These are phyloP conservation scores for Imbricaverruca yamaguchii DNA, from an alignment of 2,888 invertebrate species.

Conservation along the genomic window DNA sequence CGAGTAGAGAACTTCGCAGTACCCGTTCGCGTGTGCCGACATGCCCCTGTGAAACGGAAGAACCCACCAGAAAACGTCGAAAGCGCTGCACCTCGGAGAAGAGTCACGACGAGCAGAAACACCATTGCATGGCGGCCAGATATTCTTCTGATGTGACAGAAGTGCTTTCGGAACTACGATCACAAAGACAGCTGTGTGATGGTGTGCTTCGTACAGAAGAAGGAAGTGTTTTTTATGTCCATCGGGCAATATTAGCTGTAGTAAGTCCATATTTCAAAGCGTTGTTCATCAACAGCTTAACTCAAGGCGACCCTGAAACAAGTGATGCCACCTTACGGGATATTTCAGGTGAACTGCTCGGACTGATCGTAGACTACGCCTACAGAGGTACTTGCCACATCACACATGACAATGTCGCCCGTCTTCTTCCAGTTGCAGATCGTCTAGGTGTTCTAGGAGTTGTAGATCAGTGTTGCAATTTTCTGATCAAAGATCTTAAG, in stretches of 20 bases:
- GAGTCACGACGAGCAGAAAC: constrained; percentile 16
- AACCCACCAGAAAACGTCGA: constrained; percentile 19
- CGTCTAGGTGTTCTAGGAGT: constrained; percentile 65
- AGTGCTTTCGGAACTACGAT: constrained; percentile 46
- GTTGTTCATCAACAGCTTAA: constrained; percentile 59
- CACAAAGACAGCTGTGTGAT: constrained; percentile 52
- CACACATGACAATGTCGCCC: constrained; percentile 58
- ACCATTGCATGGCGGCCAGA: constrained; percentile 22
- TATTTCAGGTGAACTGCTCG: constrained; percentile 47
- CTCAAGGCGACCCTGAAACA: constrained; percentile 53
- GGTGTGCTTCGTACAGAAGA: constrained; percentile 57
- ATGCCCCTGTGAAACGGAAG: constrained; percentile 17
- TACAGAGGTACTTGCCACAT: constrained; percentile 62
- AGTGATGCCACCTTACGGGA: constrained; percentile 52
- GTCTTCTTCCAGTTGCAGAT: constrained; percentile 60
- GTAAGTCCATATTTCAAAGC: constrained; percentile 66
- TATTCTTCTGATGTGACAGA: constrained; percentile 12
- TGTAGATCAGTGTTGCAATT: constrained; percentile 60
- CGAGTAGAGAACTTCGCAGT: constrained; percentile 20
- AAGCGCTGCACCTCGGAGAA: constrained; percentile 9
- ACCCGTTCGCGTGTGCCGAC: constrained; percentile 18
- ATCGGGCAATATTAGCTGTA: constrained; percentile 61
- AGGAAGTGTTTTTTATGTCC: constrained; percentile 55
- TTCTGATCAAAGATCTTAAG: constrained; percentile 53
- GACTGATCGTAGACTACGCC: constrained; percentile 61